Evolutionary conservation across 2,888 invertebrate species (phyloP).

Genomic region (Onchidella celtica): DNA sequence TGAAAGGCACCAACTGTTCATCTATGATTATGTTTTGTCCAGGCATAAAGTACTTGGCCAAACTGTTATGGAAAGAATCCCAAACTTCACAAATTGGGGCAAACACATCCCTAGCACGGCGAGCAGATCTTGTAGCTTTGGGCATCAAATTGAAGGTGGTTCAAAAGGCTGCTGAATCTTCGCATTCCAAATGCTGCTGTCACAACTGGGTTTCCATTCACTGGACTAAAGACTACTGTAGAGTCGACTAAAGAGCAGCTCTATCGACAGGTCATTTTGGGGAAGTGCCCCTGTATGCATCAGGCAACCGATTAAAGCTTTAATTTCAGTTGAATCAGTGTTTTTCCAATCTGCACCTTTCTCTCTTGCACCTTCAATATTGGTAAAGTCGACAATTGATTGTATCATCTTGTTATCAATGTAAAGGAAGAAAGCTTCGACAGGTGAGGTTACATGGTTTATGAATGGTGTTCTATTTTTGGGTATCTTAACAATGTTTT

Average conservation of each 20-base stretch:
- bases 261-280: constrained; percentile 3
- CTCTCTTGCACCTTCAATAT: constrained; percentile 31
- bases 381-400: constrained; percentile 21
- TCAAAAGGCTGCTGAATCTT: constrained; percentile 31
- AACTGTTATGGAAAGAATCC: not conserved
- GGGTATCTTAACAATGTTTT: constrained; percentile 31
- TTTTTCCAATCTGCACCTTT: not conserved
- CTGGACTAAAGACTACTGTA: constrained; percentile 34
- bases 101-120: constrained; percentile 27
- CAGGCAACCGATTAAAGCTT: constrained; percentile 30
- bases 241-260: constrained; percentile 39
- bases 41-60: constrained; percentile 15
- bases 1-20: constrained; percentile 16
- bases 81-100: constrained; percentile 25
- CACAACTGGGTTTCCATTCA: constrained; percentile 31
- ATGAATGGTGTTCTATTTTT: constrained; percentile 13
- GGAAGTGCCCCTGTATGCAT: constrained; percentile 20
- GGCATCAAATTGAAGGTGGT: constrained; percentile 26
- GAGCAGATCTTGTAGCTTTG: constrained; percentile 13
- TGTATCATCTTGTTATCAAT: constrained; percentile 29
- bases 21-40: constrained; percentile 29
- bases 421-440: constrained; percentile 9
- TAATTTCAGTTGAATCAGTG: constrained; percentile 27
- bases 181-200: constrained; percentile 12
- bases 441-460: constrained; percentile 6